Evolutionary conservation across 2,888 invertebrate genomes (phyloP).

Genomic region (Nowickia ferox): DNA sequence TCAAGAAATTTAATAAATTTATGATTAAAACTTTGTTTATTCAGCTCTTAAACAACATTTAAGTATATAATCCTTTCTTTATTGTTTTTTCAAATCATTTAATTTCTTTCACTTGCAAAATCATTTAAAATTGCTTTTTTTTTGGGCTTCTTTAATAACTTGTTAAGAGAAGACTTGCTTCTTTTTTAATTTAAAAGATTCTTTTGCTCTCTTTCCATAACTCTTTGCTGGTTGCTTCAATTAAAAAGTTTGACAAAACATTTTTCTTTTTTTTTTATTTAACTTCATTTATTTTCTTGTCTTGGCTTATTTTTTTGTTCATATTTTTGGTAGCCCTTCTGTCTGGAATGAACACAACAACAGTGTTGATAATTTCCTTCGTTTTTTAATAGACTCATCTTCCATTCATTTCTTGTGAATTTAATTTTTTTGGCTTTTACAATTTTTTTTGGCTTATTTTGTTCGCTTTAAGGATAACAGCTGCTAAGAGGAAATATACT

Average conservation of each 20-base stretch:
- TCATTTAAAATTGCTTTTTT: too few relatives aligned
- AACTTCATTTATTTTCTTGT: conserved; percentile 53
- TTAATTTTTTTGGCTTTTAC: not conserved
- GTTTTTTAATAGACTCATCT: conserved; percentile 27
- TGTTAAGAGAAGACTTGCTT: not conserved
- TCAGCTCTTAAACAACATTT: too few relatives aligned
- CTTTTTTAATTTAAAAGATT: not conserved
- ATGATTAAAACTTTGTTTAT: too few relatives aligned
- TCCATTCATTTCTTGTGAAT: not conserved
- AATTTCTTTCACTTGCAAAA: not conserved
- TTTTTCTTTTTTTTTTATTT: conserved; percentile 48
- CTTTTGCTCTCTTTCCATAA: not conserved
- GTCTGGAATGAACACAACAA: not conserved
- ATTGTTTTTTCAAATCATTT: not conserved
- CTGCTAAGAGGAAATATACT: conserved; percentile 22
- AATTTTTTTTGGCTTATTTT: not conserved
- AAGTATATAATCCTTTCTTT: not conserved
- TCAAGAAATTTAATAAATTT: too few relatives aligned
- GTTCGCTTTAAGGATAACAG: conserved; percentile 1
- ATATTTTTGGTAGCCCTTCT: not conserved
- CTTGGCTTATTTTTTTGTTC: conserved; percentile 42
- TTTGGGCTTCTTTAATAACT: not conserved
- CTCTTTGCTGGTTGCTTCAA: conserved; percentile 27
- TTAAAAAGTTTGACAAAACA: conserved; percentile 66
- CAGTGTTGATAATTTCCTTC: conserved; percentile 13